A percentile compares a stretch with the other conserved stretches of the same genome.
phyloP scores from a whole-genome alignment of 2,797 vertebrate genomes.

The Telmatherina bonti region DNA sequence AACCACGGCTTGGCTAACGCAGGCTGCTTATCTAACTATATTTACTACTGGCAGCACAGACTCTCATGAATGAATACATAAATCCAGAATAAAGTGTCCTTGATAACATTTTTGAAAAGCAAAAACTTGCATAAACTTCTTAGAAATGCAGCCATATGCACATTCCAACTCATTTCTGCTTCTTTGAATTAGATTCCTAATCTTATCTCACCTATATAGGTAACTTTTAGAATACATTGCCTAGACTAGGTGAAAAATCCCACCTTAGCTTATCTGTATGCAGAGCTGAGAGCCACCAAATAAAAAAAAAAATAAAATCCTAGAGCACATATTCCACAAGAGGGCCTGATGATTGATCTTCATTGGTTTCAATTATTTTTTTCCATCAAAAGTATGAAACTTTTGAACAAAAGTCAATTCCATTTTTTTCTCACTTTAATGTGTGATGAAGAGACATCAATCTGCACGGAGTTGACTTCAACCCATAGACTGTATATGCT shows the following conservation, averaged over 20 bases:
- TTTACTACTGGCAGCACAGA: slow-evolving; percentile 16
- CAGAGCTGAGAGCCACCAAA: slow-evolving; percentile 39
- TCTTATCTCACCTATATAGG: neutral
- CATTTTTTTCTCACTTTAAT: slow-evolving; percentile 35
- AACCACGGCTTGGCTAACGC: slow-evolving; percentile 31
- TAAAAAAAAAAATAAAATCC: slow-evolving; percentile 54
- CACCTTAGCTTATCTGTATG: slow-evolving; percentile 51
- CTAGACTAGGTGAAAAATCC: slow-evolving; percentile 3
- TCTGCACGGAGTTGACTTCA: slow-evolving; percentile 9
- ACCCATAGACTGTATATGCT: too few relatives aligned
- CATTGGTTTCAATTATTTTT: slow-evolving; percentile 51
- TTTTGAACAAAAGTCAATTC: slow-evolving; percentile 40
- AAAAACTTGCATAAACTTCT: neutral
- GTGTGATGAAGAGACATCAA: slow-evolving; percentile 39
- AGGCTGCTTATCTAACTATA: slow-evolving; percentile 22
- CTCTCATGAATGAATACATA: slow-evolving; percentile 12
- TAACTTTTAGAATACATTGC: neutral
- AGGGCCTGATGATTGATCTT: slow-evolving; percentile 56
- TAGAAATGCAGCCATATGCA: neutral
- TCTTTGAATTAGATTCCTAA: too few relatives aligned
- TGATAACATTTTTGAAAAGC: neutral
- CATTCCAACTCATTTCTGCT: neutral
- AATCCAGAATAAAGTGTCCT: slow-evolving; percentile 18
- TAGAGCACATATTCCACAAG: slow-evolving; percentile 46
- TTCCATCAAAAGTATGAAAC: slow-evolving; percentile 37